Conservation (phyloP, 1,140 invertebrate species). For the Dendrolimus punctatus region DNA sequence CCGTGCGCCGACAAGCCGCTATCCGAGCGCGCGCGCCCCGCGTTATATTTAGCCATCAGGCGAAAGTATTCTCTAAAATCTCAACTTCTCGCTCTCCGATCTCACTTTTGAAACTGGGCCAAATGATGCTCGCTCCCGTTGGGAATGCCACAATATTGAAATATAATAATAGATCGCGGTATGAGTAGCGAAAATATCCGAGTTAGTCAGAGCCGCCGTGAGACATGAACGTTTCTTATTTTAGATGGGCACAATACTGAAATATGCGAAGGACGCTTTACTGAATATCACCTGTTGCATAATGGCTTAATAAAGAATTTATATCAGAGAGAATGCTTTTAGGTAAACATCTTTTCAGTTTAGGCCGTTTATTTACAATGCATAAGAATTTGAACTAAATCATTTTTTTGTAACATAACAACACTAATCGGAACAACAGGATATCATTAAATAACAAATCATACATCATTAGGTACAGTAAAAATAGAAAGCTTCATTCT, state of each 20-base stretch:
- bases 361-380: no score
- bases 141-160: slow-evolving; percentile 67
- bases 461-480: no score
- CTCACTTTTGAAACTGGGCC: slow-evolving; percentile 68
- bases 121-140: slow-evolving; percentile 60
- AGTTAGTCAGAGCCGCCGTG: slow-evolving; percentile 51
- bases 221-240: slow-evolving; percentile 44
- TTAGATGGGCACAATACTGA: slow-evolving; percentile 48
- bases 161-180: slow-evolving; percentile 64
- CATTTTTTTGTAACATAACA: no score
- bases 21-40: slow-evolving; percentile 19
- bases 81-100: slow-evolving; percentile 58
- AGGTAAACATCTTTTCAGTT: background rate
- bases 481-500: no score
- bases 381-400: no score
- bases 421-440: no score
- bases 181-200: slow-evolving; percentile 60
- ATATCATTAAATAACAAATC: no score
- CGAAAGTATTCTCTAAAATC: slow-evolving; percentile 62
- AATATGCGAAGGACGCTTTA: slow-evolving; percentile 55
- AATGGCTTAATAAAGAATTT: slow-evolving; percentile 13
- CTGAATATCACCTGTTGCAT: slow-evolving; percentile 23
- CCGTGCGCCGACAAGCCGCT: slow-evolving; percentile 6
- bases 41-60: slow-evolving; percentile 56
- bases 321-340: slow-evolving; percentile 4